Conservation (phyloP, 2,888 invertebrate genomes). For the Drosophila lacicola region DNA sequence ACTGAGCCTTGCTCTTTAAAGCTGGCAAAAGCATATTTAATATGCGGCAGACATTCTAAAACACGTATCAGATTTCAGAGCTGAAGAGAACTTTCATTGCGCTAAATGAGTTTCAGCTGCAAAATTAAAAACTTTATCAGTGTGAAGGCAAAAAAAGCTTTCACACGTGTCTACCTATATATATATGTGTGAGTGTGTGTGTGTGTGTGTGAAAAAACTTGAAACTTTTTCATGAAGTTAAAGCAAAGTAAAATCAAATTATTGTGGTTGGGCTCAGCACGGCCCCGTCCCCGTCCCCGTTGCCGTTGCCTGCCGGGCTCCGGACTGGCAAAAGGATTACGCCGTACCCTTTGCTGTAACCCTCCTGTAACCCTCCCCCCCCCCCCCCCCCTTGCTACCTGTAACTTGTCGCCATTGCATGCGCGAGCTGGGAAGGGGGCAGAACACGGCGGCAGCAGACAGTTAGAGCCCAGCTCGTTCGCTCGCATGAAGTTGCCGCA, state of each 20-base stretch:
- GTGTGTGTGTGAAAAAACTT: conserved; percentile 65
- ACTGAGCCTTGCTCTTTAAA: conserved; percentile 30
- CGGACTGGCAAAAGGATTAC: conserved; percentile 74
- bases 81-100: conserved; percentile 63
- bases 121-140: conserved; percentile 78
- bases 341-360: conserved; percentile 15
- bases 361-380: conserved; percentile 4
- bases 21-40: conserved; percentile 49
- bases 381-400: conserved; percentile 18
- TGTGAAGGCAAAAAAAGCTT: conserved; percentile 30
- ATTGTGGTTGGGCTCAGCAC: conserved; percentile 67
- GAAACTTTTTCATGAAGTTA: conserved; percentile 80
- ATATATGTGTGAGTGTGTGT: conserved; percentile 24
- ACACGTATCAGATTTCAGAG: conserved; percentile 67
- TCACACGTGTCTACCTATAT: conserved; percentile 31
- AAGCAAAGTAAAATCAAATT: conserved; percentile 81
- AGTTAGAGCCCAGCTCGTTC: conserved; percentile 57
- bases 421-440: conserved; percentile 26
- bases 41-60: conserved; percentile 66
- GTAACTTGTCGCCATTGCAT: conserved; percentile 70
- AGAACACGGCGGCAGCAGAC: conserved; percentile 35
- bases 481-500: conserved; percentile 73
- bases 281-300: not conserved
- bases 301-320: conserved; percentile 35
- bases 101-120: conserved; percentile 77